Conservation (phyloP, 2,888 invertebrate species). For the Disparrhopalites patrizii region DNA sequence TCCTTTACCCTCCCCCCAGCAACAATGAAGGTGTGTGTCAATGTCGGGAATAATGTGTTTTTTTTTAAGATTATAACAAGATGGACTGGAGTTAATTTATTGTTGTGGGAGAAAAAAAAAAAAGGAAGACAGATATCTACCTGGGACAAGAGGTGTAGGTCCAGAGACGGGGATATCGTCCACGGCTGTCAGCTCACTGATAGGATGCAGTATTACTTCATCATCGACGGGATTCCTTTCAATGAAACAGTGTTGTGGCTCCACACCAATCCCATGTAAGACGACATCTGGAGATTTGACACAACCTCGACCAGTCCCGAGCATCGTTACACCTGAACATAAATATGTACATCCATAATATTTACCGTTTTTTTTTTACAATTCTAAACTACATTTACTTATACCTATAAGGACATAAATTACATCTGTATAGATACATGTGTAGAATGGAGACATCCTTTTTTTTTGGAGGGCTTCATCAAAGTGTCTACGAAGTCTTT, state of each 20-base stretch:
- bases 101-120: too few relatives aligned
- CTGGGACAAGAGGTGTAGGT: conserved; percentile 75
- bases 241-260: conserved; percentile 78
- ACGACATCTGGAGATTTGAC: conserved; percentile 72
- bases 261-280: conserved; percentile 80
- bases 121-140: too few relatives aligned
- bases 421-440: too few relatives aligned
- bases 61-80: too few relatives aligned
- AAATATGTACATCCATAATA: background rate
- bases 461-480: too few relatives aligned
- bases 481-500: too few relatives aligned
- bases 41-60: background rate
- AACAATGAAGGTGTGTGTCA: background rate
- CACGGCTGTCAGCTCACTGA: conserved; percentile 63
- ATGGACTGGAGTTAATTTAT: conserved; percentile 23
- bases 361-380: background rate
- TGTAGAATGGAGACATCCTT: too few relatives aligned
- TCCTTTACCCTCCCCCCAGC: too few relatives aligned
- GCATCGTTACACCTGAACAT: conserved; percentile 69
- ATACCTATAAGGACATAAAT: too few relatives aligned
- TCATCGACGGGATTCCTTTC: conserved; percentile 69
- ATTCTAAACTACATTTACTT: too few relatives aligned
- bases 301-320: conserved; percentile 62
- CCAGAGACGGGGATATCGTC: conserved; percentile 69
- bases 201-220: conserved; percentile 77